Base-by-base conservation (phyloP, 2,888 invertebrate genomes). In the Drosophila imparisetae region DNA sequence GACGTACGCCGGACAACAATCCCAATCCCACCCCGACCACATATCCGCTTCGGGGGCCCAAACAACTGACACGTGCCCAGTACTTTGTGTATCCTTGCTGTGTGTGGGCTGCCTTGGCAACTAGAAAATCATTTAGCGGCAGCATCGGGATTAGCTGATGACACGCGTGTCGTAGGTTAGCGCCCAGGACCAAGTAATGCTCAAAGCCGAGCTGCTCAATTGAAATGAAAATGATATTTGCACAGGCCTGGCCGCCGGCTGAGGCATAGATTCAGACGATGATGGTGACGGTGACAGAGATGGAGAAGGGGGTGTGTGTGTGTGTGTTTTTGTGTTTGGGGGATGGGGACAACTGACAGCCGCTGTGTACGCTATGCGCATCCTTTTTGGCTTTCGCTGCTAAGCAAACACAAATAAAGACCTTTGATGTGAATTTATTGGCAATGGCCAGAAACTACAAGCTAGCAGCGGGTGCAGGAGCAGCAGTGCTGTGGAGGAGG, bases 111-210 rank as follows among this genome's bases (percentile, higher is more conserved):
- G 74, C 78, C 64, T 81, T 83, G 83, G 83, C 81, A 90, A 90
- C 90, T 89, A 88, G 90, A 89, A 91, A 91, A 91, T 91, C 91
- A 91, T 91, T 91, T 91, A 90, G 90, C 85, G 91, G 90, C 89
- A 89, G 91, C 86, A 70, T 72, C 78, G 72, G 91, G 91, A 91
- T 91, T 91, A 91, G 90, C 83, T 73, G 83, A 79, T 84, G 90
- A 90, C 91, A 87, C 82, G 84, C 86, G 89, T 86, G 88, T 78
- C 82, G 75, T 77, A 82, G 84, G 81, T 81, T 83, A 83, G 81
- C 84, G 68, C 71, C 69, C 66, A 18, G 36, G 48, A 59, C 72
- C 36, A 36, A 57, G 45, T 55, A 63, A 68, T 60, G 68, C 80
- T 83, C 67, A 87, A 76, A 83, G 79, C 83, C 74, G 80, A 72